A percentile compares a stretch with the other conserved stretches of the same genome.
phyloP scores from a whole-genome alignment of 2,797 vertebrate genomes.

The Siniperca scherzeri region DNA sequence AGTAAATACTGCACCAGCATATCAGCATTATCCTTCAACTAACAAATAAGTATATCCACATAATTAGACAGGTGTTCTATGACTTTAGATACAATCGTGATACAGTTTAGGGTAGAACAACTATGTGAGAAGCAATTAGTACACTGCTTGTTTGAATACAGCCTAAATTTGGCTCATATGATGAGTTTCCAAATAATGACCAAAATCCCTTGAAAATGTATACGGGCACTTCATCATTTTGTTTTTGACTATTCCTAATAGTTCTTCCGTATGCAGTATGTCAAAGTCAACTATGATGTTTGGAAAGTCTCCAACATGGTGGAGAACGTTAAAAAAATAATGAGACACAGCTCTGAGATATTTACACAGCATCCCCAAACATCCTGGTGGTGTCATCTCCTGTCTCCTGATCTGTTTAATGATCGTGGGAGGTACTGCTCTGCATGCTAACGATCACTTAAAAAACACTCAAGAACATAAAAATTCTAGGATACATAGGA shows the following conservation, averaged over 20 bases:
- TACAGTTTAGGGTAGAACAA: not conserved
- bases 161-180: not conserved
- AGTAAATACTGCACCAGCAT: too few relatives aligned
- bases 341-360: not conserved
- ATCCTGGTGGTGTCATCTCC: not conserved
- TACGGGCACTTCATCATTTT: not conserved
- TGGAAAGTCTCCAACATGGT: not conserved
- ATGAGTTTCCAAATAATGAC: not conserved
- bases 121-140: not conserved
- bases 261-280: not conserved
- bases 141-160: not conserved
- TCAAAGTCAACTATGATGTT: constrained; percentile 6
- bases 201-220: not conserved
- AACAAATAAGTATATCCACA: not conserved
- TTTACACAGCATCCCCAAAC: constrained; percentile 1
- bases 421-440: not conserved
- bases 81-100: not conserved
- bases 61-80: not conserved
- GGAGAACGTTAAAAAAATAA: not conserved
- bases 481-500: constrained; percentile 18
- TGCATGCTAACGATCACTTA: constrained; percentile 27
- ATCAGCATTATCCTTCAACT: too few relatives aligned
- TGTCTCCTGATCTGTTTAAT: not conserved
- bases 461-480: not conserved
- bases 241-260: not conserved